Conservation (phyloP, 2,797 vertebrate genomes). For the Heterohyrax brucei region DNA sequence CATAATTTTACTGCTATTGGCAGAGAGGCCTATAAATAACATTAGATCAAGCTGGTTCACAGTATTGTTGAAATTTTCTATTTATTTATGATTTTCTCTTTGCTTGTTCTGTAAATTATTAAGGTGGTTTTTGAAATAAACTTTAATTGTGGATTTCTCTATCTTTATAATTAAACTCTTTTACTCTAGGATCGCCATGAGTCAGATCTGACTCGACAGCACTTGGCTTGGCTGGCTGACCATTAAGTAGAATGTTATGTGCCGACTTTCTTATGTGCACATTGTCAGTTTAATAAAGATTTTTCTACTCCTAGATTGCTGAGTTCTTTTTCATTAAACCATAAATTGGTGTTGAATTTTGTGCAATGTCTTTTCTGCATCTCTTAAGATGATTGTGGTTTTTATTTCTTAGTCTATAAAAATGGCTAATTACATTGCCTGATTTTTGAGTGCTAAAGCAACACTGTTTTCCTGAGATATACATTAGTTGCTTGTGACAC, state of each 20-base stretch:
- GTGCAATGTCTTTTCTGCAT: not conserved
- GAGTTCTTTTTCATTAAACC: not conserved
- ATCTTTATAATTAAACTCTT: not conserved
- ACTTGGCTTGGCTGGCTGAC: too few relatives aligned
- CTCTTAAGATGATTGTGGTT: not conserved
- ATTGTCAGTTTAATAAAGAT: not conserved
- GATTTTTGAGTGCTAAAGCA: not conserved
- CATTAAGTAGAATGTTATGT: not conserved
- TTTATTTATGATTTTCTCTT: not conserved
- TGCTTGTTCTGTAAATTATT: conserved; percentile 51
- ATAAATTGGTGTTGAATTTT: not conserved
- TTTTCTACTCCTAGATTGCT: not conserved
- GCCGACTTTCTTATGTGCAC: not conserved
- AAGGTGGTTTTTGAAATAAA: conserved; percentile 30
- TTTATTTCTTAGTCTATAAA: not conserved
- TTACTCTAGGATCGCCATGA: not conserved
- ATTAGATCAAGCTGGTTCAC: not conserved
- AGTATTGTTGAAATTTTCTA: not conserved
- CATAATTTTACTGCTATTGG: not conserved
- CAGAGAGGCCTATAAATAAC: not conserved
- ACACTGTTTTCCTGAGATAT: not conserved
- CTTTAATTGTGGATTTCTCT: not conserved
- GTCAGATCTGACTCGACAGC: too few relatives aligned
- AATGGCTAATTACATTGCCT: not conserved
- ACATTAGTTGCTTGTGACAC: not conserved